These are phyloP conservation scores for Ornithorhynchus anatinus DNA, from an alignment of 2,113 vertebrate genomes.

Conservation along the genomic window DNA sequence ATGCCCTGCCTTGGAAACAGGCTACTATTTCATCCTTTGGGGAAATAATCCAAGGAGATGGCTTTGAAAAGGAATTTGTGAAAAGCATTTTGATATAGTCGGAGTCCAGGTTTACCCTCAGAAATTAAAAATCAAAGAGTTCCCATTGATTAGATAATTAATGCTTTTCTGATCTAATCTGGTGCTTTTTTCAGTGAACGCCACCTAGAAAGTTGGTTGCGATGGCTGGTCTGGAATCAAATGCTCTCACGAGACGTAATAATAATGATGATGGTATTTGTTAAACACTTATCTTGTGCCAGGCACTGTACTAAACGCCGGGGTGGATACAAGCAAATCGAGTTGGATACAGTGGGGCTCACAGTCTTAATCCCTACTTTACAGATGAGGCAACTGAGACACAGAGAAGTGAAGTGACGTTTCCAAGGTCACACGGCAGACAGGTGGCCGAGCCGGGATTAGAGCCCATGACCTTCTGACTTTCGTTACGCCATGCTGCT, in stretches of 20 bases:
- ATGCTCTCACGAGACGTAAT: not conserved
- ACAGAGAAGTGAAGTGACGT: too few species aligned
- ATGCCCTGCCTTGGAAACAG: conserved; percentile 27
- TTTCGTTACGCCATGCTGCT: too few species aligned
- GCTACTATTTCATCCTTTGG: conserved; percentile 48
- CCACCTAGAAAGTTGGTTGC: conserved; percentile 5
- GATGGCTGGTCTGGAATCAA: conserved; percentile 32
- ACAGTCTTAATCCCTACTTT: too few species aligned
- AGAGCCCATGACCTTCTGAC: too few species aligned
- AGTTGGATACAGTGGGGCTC: too few species aligned
- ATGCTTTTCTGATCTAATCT: conserved; percentile 6
- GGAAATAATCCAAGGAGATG: conserved; percentile 16
- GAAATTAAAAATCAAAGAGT: conserved; percentile 5
- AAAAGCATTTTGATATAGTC: conserved; percentile 46
- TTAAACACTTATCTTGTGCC: too few species aligned
- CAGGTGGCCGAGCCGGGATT: too few species aligned
- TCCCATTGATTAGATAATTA: conserved; percentile 13
- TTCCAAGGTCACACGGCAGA: too few species aligned
- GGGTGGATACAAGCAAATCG: too few species aligned
- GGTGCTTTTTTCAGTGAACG: conserved; percentile 8
- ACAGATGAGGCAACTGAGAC: too few species aligned
- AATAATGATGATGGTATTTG: too few species aligned
- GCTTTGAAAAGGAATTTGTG: conserved; percentile 47
- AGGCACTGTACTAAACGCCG: too few species aligned
- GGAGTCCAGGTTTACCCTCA: conserved; percentile 24